Percentiles rank a stretch among this genome's conserved stretches.
Conservation (phyloP, 2,888 invertebrate genomes). For the Heterodera filipjevi region DNA sequence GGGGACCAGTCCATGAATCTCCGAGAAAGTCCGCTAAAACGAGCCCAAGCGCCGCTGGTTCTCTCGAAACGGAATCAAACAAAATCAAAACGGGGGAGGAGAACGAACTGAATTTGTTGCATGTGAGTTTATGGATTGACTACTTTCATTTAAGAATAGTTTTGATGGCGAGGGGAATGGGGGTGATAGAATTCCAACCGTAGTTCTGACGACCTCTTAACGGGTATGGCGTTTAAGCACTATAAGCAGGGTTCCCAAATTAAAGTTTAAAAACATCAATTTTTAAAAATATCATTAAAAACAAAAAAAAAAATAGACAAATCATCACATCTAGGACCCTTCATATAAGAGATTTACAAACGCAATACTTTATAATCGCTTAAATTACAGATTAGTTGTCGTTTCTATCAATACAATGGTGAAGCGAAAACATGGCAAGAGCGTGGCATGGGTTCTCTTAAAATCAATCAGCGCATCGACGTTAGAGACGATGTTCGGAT, state of each 20-base stretch:
- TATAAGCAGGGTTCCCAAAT: no score
- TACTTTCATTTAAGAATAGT: no score
- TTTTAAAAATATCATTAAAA: no score
- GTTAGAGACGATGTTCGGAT: slow-evolving; percentile 35
- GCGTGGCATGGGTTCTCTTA: slow-evolving; percentile 50
- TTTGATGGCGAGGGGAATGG: no score
- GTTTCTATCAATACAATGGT: slow-evolving; percentile 58
- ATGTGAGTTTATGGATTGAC: slow-evolving; percentile 43
- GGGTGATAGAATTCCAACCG: no score
- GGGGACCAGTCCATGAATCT: slow-evolving; percentile 31
- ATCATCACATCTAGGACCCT: no score
- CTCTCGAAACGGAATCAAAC: slow-evolving; percentile 33
- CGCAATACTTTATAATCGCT: background rate
- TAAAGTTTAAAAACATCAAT: no score
- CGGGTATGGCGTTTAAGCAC: no score
- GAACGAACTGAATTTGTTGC: slow-evolving; percentile 50
- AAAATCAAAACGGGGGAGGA: slow-evolving; percentile 54
- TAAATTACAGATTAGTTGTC: slow-evolving; percentile 52
- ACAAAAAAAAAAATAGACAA: no score
- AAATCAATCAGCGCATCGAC: slow-evolving; percentile 42
- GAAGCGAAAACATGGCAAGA: slow-evolving; percentile 52
- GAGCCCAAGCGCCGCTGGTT: background rate
- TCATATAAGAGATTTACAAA: no score
- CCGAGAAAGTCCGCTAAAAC: background rate
- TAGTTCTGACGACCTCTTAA: no score